Evolutionary conservation across 2,797 vertebrate genomes (phyloP), one percentile per base, ranked within the genome.

Genomic region (Spea hammondii): DNA sequence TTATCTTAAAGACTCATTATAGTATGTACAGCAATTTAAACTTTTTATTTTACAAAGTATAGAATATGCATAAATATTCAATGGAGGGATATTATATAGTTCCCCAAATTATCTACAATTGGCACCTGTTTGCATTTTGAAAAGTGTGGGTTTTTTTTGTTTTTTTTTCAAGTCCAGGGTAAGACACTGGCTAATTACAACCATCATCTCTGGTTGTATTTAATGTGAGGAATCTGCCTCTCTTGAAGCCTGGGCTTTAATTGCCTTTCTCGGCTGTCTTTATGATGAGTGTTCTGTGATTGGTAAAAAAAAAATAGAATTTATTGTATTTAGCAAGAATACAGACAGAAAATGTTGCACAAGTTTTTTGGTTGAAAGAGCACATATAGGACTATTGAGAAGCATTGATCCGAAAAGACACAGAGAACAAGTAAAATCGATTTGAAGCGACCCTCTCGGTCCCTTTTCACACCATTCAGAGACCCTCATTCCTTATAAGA

Each of bases 341-440:
- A 91, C 89, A 91, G 90, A 90, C 91, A 90, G 90, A 92, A 93
- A 93, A 92, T 93, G 92, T 93, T 89, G 91, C 92, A 92, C 92
- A 92, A 92, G 91, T 89, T 93, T 83, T 94, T 92, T 91, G 91
- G 89, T 91, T 92, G 91, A 93, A 91, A 90, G 92, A 93, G 91
- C 91, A 90, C 92, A 92, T 91, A 91, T 89, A 88, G 89, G 89
- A 86, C 91, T 88, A 94, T 93, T 94, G 93, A 94, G 91, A 90
- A 88, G 91, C 93, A 90, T 87, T 94, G 92, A 94, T 93, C 92
- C 93, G 93, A 93, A 92, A 93, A 93, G 91, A 91, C 91, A 92
- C 91, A 91, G 90, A 90, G 90, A 92, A 92, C 91, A 92, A 91
- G 91, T 89, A 91, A 92, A 93, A 94, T 93, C 91, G 92, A 93